Base-by-base conservation (phyloP, 2,888 invertebrate species). In the Dryomyza anilis region DNA sequence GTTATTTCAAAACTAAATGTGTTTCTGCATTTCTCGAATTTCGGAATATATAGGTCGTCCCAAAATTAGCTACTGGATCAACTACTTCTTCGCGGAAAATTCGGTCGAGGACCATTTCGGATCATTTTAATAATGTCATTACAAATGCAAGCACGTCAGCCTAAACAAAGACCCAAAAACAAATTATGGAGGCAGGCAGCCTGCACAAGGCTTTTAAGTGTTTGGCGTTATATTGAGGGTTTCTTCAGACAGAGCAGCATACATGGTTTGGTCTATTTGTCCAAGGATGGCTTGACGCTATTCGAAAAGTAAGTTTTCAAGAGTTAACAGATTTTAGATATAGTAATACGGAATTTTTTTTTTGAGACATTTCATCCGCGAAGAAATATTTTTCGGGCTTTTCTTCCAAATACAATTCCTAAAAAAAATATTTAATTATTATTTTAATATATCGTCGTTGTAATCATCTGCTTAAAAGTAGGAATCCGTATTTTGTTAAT, bases 211-310 rank as follows among this genome's bases (percentile, higher is more conserved):
- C 25, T 19, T 5, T 16, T 16, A 56, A 66, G 64, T 59, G 61
- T 64, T 64, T 62, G 66, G 58, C 63, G 53, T 62, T 71, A 67
- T 60, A 64, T 68, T 57, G 66, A 70, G 59, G 68, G 75, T n/a
- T 82, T 79, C 65, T 76, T 80, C 19, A 69, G 70, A 36, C 76
- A 78, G 39, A 78, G 79, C 58, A 74, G 76, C 60, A 78, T 81
- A 55, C 81, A 82, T 68, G 82, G 82, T 0, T 73, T 81, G 43
- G 70, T 72, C 3, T 81, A 79, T 63, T 63, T 81, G 7, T 74
- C 74, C 7, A 72, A 75, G 30, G 55, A 56, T 3, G 46, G 69
- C 46, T 65, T 81, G 19, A 67, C 76, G 1, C 36, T 76, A 3
- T 29, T 79, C 7, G 82, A 82, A 57, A 76, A 74, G 80, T 80